Evolutionary conservation across 2,888 invertebrate species (phyloP).

Genomic region (Calephelis perditalis): DNA sequence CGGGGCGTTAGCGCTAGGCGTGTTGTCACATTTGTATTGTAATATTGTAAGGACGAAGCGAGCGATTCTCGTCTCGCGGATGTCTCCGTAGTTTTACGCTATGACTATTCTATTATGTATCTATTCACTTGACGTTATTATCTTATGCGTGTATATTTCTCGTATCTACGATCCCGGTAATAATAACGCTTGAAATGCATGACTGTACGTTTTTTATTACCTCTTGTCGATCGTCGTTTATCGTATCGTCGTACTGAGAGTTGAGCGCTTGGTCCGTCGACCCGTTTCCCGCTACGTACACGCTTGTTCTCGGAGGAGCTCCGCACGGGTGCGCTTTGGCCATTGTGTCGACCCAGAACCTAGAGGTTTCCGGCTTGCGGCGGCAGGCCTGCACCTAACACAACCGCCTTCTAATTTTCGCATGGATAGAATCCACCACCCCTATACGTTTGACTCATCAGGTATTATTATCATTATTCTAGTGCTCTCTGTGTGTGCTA

Average conservation of each 20-base stretch:
- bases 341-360: constrained; percentile 68
- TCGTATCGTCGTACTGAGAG: constrained; percentile 73
- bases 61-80: constrained; percentile 67
- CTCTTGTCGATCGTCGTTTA: constrained; percentile 73
- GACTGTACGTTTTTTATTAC: constrained; percentile 88
- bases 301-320: constrained; percentile 70
- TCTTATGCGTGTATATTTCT: constrained; percentile 77
- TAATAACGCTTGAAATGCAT: constrained; percentile 93
- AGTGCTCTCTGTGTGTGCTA: constrained; percentile 72
- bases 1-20: constrained; percentile 73
- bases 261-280: constrained; percentile 73
- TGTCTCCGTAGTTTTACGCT: constrained; percentile 73
- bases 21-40: constrained; percentile 77
- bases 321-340: constrained; percentile 75
- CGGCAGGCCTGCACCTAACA: constrained; percentile 74
- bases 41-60: constrained; percentile 73
- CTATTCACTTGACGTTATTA: constrained; percentile 71
- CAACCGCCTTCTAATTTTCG: constrained; percentile 76
- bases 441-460: constrained; percentile 77
- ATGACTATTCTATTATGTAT: constrained; percentile 71
- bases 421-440: constrained; percentile 77
- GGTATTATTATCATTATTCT: constrained; percentile 74
- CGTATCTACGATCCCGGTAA: constrained; percentile 85
- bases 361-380: constrained; percentile 69
- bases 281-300: constrained; percentile 75